Base-by-base conservation (phyloP, 2,888 invertebrate species). In the Azorinus chamasolen region DNA sequence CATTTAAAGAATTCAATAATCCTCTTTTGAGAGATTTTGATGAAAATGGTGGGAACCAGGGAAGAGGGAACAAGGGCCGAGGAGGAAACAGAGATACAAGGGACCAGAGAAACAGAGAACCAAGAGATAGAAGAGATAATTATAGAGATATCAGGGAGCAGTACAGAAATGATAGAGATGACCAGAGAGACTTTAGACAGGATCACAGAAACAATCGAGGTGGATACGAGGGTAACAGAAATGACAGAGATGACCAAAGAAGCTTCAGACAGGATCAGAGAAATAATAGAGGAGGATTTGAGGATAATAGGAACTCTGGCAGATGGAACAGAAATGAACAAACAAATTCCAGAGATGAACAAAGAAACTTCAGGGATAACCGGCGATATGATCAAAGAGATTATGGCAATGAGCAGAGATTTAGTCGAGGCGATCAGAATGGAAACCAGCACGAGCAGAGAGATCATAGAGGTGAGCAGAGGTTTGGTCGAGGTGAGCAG, bases 61-160 rank as follows among this genome's bases (percentile, higher is more conserved):
- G 32, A 18, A 59, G 59, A 32, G 32, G 32, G 10, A 53, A 51
- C 22, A 45, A 37, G 39, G 46, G 37, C 12, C 41, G 68, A 55
- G 63, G 69, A 32, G 46, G 62, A 25, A 20, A 46, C 25, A 59
- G 71, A n/a, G 63, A 71, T 41, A 50, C 64, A 20, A 41, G 50
- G 27, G 77, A 72, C 16, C 20, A 50, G 2, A 46, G 50, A 22
- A 50, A 62, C 37, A 48, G 46, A 32, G 46, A 59, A 20, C 59
- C 59, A 12, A 59, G 59, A 46, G 59, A 62, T 32, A 18, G 73
- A 20, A 32, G 73, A 22, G 80, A 80, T 66, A 76, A 80, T 32
- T 76, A 80, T 46, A 61, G 73, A 18, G 79, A 79, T 65, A 64
- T 69, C 41, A 37, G 79, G 39, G 68, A 75, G 45, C 61, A 76